Conservation (phyloP, 2,888 invertebrate species). For the Agonopterix arenella region DNA sequence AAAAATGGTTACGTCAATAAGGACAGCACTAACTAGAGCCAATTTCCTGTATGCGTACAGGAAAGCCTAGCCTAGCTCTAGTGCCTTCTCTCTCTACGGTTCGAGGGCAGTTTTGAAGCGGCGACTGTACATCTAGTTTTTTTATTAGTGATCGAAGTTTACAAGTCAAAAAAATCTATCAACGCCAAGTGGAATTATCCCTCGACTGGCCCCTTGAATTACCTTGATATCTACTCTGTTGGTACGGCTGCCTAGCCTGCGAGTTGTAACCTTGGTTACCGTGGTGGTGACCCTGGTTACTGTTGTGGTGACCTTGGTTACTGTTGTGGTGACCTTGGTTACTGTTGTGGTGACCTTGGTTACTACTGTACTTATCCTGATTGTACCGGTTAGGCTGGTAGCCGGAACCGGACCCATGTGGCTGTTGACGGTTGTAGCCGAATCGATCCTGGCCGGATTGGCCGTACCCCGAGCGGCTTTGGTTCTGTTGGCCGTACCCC, state of each 20-base stretch:
- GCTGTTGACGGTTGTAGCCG: constrained; percentile 15
- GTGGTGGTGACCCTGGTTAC: constrained; percentile 4
- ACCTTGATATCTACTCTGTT: constrained; percentile 12
- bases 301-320: constrained; percentile 15
- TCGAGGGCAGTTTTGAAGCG: no score
- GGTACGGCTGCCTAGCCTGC: constrained; percentile 10
- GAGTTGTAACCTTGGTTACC: constrained; percentile 18
- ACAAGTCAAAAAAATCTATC: not conserved
- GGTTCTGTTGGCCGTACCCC: constrained; percentile 12
- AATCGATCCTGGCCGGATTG: constrained; percentile 9
- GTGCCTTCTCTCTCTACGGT: no score
- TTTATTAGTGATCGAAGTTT: no score
- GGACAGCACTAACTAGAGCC: no score
- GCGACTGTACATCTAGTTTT: no score
- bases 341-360: constrained; percentile 11
- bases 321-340: constrained; percentile 8
- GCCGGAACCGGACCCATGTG: constrained; percentile 15
- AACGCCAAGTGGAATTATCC: not conserved
- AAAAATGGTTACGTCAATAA: no score
- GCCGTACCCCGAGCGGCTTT: constrained; percentile 12
- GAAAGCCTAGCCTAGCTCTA: no score
- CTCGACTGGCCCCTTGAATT: not conserved
- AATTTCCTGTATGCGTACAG: no score
- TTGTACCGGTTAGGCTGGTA: constrained; percentile 9
- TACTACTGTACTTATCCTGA: no score